phyloP scores from a whole-genome alignment of 1,140 invertebrate species.

The Phymastichus coffea region DNA sequence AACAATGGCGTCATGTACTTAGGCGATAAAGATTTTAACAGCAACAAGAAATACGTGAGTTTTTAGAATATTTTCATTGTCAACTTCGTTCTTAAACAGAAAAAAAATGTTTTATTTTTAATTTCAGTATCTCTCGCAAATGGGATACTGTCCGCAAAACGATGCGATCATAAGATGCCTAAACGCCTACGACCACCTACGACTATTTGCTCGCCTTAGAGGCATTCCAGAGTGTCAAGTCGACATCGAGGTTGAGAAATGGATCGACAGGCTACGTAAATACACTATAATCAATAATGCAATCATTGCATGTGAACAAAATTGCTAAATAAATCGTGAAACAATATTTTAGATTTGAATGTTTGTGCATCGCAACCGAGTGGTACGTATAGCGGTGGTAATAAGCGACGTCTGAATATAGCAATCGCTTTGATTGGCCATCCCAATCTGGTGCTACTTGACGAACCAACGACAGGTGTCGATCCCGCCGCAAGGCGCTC shows the following conservation, averaged over 20 bases:
- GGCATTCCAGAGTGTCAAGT: slow-evolving; percentile 61
- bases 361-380: slow-evolving; percentile 53
- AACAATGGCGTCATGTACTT: slow-evolving; percentile 63
- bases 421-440: slow-evolving; percentile 85
- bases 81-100: slow-evolving; percentile 29
- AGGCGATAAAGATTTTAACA: slow-evolving; percentile 45
- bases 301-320: not conserved
- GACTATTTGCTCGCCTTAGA: slow-evolving; percentile 66
- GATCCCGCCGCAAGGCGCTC: slow-evolving; percentile 81
- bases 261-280: slow-evolving; percentile 56
- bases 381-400: slow-evolving; percentile 81
- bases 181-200: slow-evolving; percentile 69
- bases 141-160: slow-evolving; percentile 73
- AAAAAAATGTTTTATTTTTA: slow-evolving; percentile 3
- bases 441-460: slow-evolving; percentile 74
- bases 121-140: slow-evolving; percentile 55
- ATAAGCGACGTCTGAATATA: slow-evolving; percentile 92
- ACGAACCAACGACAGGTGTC: slow-evolving; percentile 76
- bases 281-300: slow-evolving; percentile 4
- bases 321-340: not conserved
- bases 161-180: slow-evolving; percentile 71
- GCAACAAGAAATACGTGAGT: slow-evolving; percentile 54
- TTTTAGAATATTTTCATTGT: too few species aligned
- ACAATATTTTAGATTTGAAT: slow-evolving; percentile 43
- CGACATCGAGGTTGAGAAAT: slow-evolving; percentile 56